phyloP scores from a whole-genome alignment of 1,140 invertebrate genomes.

The Solenopsis fugax region DNA sequence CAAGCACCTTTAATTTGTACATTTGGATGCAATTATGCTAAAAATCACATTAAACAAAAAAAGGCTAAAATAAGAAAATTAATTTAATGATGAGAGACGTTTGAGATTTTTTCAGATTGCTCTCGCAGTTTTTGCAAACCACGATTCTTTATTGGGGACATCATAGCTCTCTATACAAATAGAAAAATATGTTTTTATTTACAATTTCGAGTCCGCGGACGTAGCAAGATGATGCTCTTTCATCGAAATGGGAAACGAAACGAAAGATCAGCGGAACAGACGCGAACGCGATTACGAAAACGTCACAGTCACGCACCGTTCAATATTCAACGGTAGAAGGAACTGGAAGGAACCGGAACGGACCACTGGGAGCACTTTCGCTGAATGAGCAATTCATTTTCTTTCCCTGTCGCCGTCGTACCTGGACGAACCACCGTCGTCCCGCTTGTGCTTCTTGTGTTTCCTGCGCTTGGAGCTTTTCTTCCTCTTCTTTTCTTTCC shows the following conservation, averaged over 20 bases:
- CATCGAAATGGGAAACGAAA: neutral
- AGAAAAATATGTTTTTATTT: neutral
- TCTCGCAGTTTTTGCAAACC: neutral
- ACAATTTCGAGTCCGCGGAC: neutral
- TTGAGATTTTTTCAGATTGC: neutral
- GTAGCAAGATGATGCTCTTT: neutral
- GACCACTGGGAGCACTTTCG: neutral
- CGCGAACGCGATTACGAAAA: neutral
- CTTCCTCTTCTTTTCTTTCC: conserved; percentile 75
- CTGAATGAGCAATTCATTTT: neutral
- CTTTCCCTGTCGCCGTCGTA: conserved; percentile 53
- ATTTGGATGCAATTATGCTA: neutral
- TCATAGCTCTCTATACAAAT: neutral
- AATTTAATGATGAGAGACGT: neutral
- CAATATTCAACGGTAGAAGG: neutral
- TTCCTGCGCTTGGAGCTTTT: conserved; percentile 83
- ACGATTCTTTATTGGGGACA: neutral
- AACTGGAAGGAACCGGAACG: neutral
- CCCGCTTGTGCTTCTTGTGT: conserved; percentile 82
- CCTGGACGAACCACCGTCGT: conserved; percentile 71
- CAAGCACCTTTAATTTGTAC: neutral
- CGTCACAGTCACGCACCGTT: neutral
- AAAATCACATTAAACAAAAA: too few species aligned
- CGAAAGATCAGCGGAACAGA: neutral
- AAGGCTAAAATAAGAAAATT: too few species aligned